Percentiles rank a stretch among this genome's conserved stretches.
These are phyloP conservation scores for Rhyacophila evoluta DNA, from an alignment of 2,888 invertebrate species.

Conservation along the genomic window DNA sequence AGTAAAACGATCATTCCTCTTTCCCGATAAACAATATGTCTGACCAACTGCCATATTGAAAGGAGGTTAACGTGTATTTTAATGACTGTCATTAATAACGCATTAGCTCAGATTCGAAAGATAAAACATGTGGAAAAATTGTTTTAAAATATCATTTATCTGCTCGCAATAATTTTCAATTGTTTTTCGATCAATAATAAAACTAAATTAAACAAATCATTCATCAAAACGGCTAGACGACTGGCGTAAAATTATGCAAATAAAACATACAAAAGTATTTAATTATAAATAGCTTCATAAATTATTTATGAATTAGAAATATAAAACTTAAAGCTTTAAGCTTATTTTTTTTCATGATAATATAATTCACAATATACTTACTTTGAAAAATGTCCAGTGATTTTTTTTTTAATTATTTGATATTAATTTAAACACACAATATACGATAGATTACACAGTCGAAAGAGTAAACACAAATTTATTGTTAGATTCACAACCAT, in stretches of 20 bases:
- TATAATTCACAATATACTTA: not conserved
- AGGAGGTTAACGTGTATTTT: not conserved
- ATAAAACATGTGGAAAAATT: not conserved
- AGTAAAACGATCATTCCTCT: not conserved
- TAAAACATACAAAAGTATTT: too few relatives aligned
- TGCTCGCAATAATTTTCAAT: not conserved
- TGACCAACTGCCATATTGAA: not conserved
- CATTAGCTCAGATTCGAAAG: not conserved
- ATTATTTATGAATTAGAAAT: too few relatives aligned
- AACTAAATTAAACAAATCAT: not conserved
- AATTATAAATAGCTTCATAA: too few relatives aligned
- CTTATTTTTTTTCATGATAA: not conserved
- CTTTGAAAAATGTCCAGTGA: not conserved
- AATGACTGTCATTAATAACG: not conserved
- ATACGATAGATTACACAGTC: not conserved
- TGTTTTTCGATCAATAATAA: not conserved
- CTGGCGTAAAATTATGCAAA: too few relatives aligned
- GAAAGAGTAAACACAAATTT: not conserved
- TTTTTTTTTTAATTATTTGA: not conserved
- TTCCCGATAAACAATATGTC: slow-evolving; percentile 5
- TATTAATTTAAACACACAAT: not conserved
- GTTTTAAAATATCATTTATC: not conserved
- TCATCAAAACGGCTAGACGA: not conserved
- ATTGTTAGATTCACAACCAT: slow-evolving; percentile 22
- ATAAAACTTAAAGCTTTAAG: too few relatives aligned